phyloP scores from a whole-genome alignment of 2,113 vertebrate species.

The Cavia porcellus region DNA sequence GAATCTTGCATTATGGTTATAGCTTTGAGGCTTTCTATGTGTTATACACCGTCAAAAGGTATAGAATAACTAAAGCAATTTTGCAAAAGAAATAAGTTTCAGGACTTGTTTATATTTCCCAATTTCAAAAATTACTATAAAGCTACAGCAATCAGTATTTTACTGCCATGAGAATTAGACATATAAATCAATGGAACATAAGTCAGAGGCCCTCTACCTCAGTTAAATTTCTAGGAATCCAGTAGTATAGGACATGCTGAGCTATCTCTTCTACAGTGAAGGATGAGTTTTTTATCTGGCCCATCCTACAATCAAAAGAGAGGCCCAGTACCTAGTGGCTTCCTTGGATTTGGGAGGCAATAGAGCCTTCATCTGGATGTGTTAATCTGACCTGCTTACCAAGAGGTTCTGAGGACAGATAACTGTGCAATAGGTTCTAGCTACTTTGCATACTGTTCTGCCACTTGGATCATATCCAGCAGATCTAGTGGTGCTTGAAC shows the following conservation, averaged over 20 bases:
- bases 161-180: not conserved
- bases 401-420: not conserved
- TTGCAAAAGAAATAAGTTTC: not conserved
- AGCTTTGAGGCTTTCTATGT: not conserved
- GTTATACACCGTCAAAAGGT: not conserved
- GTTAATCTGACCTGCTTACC: not conserved
- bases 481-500: not conserved
- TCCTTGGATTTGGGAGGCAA: not conserved
- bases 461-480: not conserved
- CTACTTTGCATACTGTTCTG: not conserved
- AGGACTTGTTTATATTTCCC: not conserved
- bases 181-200: not conserved
- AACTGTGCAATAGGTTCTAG: not conserved
- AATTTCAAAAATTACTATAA: not conserved
- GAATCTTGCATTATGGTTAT: not conserved
- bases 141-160: not conserved
- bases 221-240: not conserved
- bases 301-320: not conserved
- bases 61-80: not conserved
- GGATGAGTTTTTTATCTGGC: not conserved
- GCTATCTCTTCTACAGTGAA: not conserved
- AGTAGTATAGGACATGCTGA: not conserved
- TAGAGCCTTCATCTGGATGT: not conserved
- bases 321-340: not conserved
- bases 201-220: not conserved